phyloP scores from a whole-genome alignment of 1,140 invertebrate genomes.

The Bombus cullumanus region DNA sequence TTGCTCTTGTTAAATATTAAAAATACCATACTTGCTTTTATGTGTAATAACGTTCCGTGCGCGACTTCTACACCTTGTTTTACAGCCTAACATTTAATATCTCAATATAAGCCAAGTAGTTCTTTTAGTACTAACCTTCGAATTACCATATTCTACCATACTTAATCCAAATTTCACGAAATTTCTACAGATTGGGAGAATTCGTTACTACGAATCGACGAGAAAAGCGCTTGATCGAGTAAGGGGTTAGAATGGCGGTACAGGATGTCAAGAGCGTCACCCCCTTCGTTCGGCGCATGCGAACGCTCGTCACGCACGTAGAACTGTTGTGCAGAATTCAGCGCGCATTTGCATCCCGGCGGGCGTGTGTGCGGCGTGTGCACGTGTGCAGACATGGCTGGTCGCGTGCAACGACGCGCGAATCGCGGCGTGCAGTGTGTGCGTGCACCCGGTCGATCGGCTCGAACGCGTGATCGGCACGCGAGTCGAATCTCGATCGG shows the following conservation, averaged over 20 bases:
- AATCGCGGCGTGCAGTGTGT: conserved; percentile 43
- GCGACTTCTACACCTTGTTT: no score
- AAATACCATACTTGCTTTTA: no score
- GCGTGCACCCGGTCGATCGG: conserved; percentile 51
- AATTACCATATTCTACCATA: neutral
- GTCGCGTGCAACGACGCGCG: conserved; percentile 59
- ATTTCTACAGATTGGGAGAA: neutral
- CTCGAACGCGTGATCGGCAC: conserved; percentile 63
- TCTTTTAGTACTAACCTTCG: neutral
- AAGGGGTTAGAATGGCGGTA: neutral
- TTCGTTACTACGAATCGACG: neutral
- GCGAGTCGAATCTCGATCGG: conserved; percentile 65
- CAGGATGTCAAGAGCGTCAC: conserved; percentile 37
- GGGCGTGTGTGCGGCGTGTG: conserved; percentile 27
- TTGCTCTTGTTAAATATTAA: no score
- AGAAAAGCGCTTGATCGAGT: neutral
- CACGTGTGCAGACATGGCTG: conserved; percentile 33
- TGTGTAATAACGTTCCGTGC: no score
- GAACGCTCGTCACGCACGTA: conserved; percentile 21
- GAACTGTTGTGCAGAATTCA: conserved; percentile 19
- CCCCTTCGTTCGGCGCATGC: neutral
- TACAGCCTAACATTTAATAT: no score
- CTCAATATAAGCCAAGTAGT: neutral
- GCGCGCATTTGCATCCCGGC: conserved; percentile 34
- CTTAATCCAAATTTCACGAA: neutral